Base-by-base conservation (phyloP, 2,888 invertebrate species). In the Adineta ricciae region DNA sequence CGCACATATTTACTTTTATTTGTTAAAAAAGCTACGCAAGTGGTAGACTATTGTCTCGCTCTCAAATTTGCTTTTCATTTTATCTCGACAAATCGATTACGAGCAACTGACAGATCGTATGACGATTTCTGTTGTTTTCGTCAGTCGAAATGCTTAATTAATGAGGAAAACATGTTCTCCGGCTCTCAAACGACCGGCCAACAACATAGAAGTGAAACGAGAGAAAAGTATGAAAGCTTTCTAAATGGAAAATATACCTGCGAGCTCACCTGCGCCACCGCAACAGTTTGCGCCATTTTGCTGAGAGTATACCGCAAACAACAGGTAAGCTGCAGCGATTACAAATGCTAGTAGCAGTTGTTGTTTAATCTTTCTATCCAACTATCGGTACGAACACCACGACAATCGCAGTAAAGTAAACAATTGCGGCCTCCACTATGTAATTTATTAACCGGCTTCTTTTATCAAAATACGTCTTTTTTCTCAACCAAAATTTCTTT, bases 281-380 rank as follows among this genome's bases (percentile, higher is more conserved):
- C 64, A 64, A 16, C 32, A 1, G 27, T 27, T 27, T 64, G 11
- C 64, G 27, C 14, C 32, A 64, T 64, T 0, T 64, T 14, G 14
- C 27, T 27, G 27, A 24, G 5, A 64, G 27, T 64, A 27, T 32
- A 64, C 64, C 64, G 64, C 64, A 64, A 64, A 64, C 64, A 64
- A 64, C 64, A 64, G 32, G 32, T 32, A 27, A 64, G 27, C 64
- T 27, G 14, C 64, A 64, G 32, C 8, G 1, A n/a, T 32, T 64
- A 32, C 11, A 27, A 64, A 16, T n/a, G n/a, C 27, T 24, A 64
- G 2, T 64, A 32, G 16, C 27, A 14, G 16, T 64, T 64, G 64
- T 64, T 64, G 64, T 64, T 64, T 64, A 27, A 64, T 64, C 64
- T 64, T 64, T 64, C 64, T 64, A 27, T 64, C 32, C n/a, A 64